phyloP scores from a whole-genome alignment of 2,113 vertebrate genomes.

The Ariopsis seemanni region DNA sequence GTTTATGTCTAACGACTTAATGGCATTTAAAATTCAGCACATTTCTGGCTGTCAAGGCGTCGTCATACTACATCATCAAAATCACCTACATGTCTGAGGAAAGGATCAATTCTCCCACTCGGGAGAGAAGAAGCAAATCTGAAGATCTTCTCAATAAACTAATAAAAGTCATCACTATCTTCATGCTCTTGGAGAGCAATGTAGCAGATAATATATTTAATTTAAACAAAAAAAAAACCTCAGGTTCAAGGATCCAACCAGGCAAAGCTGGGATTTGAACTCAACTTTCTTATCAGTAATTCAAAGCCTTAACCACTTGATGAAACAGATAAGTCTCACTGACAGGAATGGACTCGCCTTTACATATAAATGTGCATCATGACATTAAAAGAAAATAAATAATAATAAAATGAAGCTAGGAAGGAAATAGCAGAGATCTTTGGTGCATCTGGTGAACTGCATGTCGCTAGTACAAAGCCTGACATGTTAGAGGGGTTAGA shows the following conservation, averaged over 20 bases:
- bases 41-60: slow-evolving; percentile 19
- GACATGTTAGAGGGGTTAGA: not conserved
- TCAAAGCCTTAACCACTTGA: not conserved
- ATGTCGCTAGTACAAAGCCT: not conserved
- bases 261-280: not conserved
- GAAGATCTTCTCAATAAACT: not conserved
- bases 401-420: not conserved
- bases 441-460: not conserved
- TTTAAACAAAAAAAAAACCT: not conserved
- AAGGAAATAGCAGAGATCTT: too few species aligned
- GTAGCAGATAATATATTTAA: not conserved
- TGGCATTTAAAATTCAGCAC: slow-evolving; percentile 56
- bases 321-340: not conserved
- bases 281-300: not conserved
- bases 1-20: slow-evolving; percentile 40
- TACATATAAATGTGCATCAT: not conserved
- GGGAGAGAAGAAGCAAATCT: not conserved
- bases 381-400: not conserved
- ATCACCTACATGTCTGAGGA: not conserved
- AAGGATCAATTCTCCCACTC: slow-evolving; percentile 3
- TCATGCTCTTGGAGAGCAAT: slow-evolving; percentile 36
- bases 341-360: not conserved
- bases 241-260: not conserved
- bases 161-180: slow-evolving; percentile 43
- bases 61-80: not conserved